phyloP scores from a whole-genome alignment of 1,140 invertebrate genomes.

The Dendroctonus ponderosae region DNA sequence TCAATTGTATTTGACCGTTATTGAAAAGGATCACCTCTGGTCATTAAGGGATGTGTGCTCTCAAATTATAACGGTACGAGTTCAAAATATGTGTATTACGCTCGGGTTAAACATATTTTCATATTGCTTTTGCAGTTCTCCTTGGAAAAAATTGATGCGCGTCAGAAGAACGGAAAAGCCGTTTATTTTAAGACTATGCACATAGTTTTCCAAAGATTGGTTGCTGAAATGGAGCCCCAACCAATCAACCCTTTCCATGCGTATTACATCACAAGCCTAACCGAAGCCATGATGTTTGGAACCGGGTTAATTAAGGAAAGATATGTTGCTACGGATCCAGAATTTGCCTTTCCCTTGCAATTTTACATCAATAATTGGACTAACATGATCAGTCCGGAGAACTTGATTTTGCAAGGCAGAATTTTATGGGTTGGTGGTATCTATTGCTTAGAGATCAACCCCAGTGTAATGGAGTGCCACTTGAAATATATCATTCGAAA shows the following conservation, averaged over 20 bases:
- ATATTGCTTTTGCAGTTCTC: background rate
- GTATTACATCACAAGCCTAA: conserved; percentile 16
- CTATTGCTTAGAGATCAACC: conserved; percentile 6
- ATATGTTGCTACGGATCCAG: background rate
- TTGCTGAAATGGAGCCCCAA: conserved; percentile 4
- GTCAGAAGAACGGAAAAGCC: conserved; percentile 6
- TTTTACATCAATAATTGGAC: conserved; percentile 24
- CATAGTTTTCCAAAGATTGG: conserved; percentile 19
- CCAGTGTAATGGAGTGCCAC: conserved; percentile 12
- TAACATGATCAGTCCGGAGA: background rate
- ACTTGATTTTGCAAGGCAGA: conserved; percentile 21
- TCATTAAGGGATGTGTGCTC: conserved; percentile 5
- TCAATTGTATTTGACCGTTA: conserved; percentile 3
- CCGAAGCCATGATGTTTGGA: conserved; percentile 29
- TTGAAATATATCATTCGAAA: conserved; percentile 19
- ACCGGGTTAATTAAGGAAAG: conserved; percentile 16
- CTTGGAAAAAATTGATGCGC: conserved; percentile 9
- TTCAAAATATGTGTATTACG: background rate
- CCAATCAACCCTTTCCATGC: background rate
- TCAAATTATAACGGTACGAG: conserved; percentile 22
- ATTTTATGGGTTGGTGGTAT: conserved; percentile 27
- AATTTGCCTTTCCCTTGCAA: conserved; percentile 23
- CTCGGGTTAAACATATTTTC: background rate
- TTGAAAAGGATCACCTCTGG: conserved; percentile 11
- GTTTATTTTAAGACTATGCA: conserved; percentile 19